phyloP scores from a whole-genome alignment of 2,888 invertebrate genomes.

The Phyllotreta cruciferae region DNA sequence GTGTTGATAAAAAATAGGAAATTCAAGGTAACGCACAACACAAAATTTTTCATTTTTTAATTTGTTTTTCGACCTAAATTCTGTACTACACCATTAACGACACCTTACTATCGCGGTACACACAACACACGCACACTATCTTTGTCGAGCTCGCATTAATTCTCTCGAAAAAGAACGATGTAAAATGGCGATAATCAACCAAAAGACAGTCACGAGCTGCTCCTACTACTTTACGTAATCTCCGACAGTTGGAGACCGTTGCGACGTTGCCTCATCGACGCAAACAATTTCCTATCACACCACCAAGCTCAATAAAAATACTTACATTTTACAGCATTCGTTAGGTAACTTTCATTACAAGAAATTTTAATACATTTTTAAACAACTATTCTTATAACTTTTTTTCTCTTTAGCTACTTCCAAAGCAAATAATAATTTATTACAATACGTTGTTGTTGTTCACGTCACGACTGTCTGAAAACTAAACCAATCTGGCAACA shows the following conservation, averaged over 20 bases:
- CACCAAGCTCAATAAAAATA: background rate
- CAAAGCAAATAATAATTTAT: background rate
- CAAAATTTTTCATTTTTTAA: constrained; percentile 55
- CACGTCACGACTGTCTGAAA: background rate
- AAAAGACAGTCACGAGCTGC: constrained; percentile 54
- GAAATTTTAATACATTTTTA: background rate
- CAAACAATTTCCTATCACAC: background rate
- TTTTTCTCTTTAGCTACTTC: background rate
- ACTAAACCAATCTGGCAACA: constrained; percentile 1
- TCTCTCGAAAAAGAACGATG: constrained; percentile 48
- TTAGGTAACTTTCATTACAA: background rate
- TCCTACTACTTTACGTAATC: constrained; percentile 54
- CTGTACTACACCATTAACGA: constrained; percentile 44
- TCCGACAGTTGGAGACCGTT: constrained; percentile 43
- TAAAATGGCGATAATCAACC: constrained; percentile 55
- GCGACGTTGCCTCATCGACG: constrained; percentile 19
- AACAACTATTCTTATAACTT: no score
- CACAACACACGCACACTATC: constrained; percentile 50
- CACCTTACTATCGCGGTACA: constrained; percentile 42
- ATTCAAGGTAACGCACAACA: constrained; percentile 53
- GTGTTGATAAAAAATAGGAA: constrained; percentile 52
- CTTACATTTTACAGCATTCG: background rate
- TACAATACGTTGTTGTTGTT: background rate
- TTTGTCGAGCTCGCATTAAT: constrained; percentile 49
- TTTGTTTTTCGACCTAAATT: constrained; percentile 38